Evolutionary conservation across 2,113 vertebrate genomes (phyloP).

Genomic region (Chrysemys picta): DNA sequence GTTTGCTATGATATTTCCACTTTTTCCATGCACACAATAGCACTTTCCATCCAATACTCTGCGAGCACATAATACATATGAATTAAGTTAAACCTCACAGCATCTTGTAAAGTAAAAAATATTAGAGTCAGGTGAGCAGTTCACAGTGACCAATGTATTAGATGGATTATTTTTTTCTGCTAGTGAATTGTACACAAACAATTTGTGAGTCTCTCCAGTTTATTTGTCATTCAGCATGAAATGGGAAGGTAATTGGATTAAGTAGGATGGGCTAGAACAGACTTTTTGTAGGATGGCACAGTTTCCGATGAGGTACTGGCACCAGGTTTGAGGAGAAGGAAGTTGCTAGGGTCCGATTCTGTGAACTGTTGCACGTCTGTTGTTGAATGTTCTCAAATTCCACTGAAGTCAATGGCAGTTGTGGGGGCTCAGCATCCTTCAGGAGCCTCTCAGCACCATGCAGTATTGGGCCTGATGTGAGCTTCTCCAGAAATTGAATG

Average conservation of each 20-base stretch:
- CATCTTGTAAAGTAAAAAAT: not conserved
- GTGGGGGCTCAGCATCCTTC: not conserved
- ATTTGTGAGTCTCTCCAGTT: not conserved
- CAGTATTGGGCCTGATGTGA: not conserved
- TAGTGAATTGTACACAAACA: not conserved
- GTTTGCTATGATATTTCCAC: not conserved
- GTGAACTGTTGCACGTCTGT: not conserved
- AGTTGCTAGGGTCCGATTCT: not conserved
- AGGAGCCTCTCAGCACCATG: not conserved
- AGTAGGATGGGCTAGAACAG: not conserved
- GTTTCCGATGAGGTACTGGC: not conserved
- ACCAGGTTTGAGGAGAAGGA: not conserved
- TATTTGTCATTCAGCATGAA: not conserved
- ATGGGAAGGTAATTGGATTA: not conserved
- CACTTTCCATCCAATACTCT: not conserved
- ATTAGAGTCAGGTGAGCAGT: not conserved
- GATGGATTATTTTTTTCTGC: not conserved
- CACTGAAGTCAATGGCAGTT: not conserved
- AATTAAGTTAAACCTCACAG: not conserved
- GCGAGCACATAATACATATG: fast-evolving
- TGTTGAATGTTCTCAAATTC: not conserved
- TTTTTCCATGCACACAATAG: not conserved
- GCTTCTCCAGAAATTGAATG: not conserved
- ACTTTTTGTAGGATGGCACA: not conserved
- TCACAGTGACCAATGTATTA: not conserved